phyloP scores from a whole-genome alignment of 2,888 invertebrate genomes.

The Tinea pellionella region DNA sequence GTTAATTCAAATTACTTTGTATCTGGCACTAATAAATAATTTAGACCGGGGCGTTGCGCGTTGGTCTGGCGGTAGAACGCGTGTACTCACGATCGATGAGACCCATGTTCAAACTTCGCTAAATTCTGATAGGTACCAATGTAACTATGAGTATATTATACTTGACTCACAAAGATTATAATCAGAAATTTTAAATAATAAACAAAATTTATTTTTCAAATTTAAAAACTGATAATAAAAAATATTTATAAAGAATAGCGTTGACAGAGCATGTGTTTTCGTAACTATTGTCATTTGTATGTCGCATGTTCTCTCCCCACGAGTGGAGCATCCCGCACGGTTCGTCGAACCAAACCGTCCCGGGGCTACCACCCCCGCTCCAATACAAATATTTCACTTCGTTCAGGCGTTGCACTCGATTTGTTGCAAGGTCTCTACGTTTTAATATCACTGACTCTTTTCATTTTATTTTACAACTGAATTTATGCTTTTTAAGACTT shows the following conservation, averaged over 20 bases:
- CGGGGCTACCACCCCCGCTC: conserved; percentile 26
- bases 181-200: too few relatives aligned
- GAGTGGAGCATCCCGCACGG: conserved; percentile 10
- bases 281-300: not conserved
- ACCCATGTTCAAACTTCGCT: too few relatives aligned
- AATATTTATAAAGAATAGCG: not conserved
- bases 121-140: too few relatives aligned
- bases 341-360: conserved; percentile 19
- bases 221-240: not conserved
- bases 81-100: too few relatives aligned
- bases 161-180: too few relatives aligned
- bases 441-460: not conserved
- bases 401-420: conserved; percentile 30
- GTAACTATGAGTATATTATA: too few relatives aligned
- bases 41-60: too few relatives aligned
- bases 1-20: too few relatives aligned
- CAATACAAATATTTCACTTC: conserved; percentile 35
- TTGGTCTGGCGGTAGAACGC: too few relatives aligned
- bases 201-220: not conserved
- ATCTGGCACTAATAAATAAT: too few relatives aligned
- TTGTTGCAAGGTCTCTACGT: conserved; percentile 24
- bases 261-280: not conserved
- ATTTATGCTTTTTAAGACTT: not conserved
- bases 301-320: not conserved
- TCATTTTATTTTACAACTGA: not conserved